Percentiles rank a stretch among this genome's conserved stretches.
phyloP scores from a whole-genome alignment of 2,888 invertebrate species.

The Spialia ferax region DNA sequence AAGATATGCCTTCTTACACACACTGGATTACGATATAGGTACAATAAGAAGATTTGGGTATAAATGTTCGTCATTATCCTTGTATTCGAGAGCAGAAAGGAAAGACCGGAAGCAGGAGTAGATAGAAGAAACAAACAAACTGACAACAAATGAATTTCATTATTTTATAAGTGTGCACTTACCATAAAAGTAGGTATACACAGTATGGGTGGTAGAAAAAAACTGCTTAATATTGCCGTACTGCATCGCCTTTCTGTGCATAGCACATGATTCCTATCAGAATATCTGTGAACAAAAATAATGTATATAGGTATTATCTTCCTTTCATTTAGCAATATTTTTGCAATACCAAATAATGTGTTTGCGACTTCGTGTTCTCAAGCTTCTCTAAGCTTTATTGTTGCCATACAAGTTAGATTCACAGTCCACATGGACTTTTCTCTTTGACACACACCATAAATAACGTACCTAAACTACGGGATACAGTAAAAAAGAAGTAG shows the following conservation, averaged over 20 bases:
- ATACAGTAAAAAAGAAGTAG: too few relatives aligned
- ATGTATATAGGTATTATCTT: too few relatives aligned
- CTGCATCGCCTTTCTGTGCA: conserved; percentile 93
- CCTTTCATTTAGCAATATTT: too few relatives aligned
- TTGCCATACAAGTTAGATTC: neutral
- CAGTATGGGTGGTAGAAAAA: conserved; percentile 91
- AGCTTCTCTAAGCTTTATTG: too few relatives aligned
- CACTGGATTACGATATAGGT: neutral
- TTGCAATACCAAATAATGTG: too few relatives aligned
- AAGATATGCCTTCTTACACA: neutral
- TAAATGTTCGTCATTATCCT: neutral
- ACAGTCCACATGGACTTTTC: too few relatives aligned
- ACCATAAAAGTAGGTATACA: conserved; percentile 94
- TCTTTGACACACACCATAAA: too few relatives aligned
- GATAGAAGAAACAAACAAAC: too few relatives aligned
- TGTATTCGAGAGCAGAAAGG: neutral
- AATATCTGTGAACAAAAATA: conserved; percentile 87
- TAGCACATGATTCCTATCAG: conserved; percentile 90
- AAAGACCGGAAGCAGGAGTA: neutral
- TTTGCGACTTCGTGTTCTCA: too few relatives aligned
- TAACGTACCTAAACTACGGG: too few relatives aligned
- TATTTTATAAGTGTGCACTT: too few relatives aligned
- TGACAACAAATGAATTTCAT: too few relatives aligned
- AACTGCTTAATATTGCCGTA: conserved; percentile 91
- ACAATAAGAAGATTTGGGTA: neutral